Evolutionary conservation across 2,113 vertebrate species (phyloP).

Genomic region (Spilogale gracilis): DNA sequence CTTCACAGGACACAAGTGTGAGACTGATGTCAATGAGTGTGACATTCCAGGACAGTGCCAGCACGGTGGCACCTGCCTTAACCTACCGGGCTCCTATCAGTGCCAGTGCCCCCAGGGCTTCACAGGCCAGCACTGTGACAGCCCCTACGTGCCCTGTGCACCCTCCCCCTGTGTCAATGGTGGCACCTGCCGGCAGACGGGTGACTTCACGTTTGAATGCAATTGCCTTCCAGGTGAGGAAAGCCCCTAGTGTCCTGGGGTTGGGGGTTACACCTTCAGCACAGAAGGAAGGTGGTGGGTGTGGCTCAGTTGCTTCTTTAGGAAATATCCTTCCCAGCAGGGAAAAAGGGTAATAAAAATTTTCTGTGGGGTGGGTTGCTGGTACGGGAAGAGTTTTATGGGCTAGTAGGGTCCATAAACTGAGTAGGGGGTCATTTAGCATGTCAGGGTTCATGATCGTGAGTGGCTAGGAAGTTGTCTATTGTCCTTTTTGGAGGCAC

Average conservation of each 20-base stretch:
- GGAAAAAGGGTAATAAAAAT: conserved; percentile 71
- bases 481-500: conserved; percentile 65
- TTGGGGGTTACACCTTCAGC: not conserved
- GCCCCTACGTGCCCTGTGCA: conserved; percentile 91
- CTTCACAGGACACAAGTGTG: conserved; percentile 91
- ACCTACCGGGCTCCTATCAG: conserved; percentile 92
- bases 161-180: conserved; percentile 95
- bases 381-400: conserved; percentile 72
- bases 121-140: conserved; percentile 93
- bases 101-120: conserved; percentile 92
- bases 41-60: conserved; percentile 86
- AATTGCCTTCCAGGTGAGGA: conserved; percentile 95
- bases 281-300: not conserved
- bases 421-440: conserved; percentile 66
- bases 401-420: conserved; percentile 64
- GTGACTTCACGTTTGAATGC: conserved; percentile 93
- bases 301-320: not conserved
- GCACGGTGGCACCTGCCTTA: conserved; percentile 91
- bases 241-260: not conserved
- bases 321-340: not conserved
- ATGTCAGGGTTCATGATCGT: conserved; percentile 77
- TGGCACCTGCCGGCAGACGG: conserved; percentile 94
- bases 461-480: conserved; percentile 65
- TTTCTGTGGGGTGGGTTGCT: conserved; percentile 4
- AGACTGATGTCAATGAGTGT: conserved; percentile 94